Evolutionary conservation across 2,797 vertebrate species (phyloP).

Genomic region (Xiphorhynchus erythropygius): DNA sequence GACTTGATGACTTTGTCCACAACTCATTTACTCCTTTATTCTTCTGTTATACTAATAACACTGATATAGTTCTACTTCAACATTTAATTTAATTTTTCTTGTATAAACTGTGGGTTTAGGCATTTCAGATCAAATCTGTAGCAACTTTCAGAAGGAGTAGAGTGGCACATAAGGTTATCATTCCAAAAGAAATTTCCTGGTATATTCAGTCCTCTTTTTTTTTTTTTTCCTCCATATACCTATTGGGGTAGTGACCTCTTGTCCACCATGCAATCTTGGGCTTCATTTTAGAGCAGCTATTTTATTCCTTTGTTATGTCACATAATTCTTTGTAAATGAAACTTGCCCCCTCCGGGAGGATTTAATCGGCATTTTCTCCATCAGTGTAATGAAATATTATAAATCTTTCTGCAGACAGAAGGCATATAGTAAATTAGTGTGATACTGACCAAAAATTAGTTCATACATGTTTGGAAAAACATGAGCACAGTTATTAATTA

Average conservation of each 20-base stretch:
- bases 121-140: not conserved
- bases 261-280: not conserved
- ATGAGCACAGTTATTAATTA: constrained; percentile 35
- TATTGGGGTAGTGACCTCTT: not conserved
- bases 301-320: not conserved
- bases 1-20: not conserved
- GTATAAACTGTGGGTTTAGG: not conserved
- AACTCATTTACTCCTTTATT: not conserved
- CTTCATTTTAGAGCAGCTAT: not conserved
- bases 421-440: constrained; percentile 6
- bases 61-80: not conserved
- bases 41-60: not conserved
- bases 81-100: not conserved
- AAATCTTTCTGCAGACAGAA: constrained; percentile 15
- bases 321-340: not conserved
- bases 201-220: not conserved
- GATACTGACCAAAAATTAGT: constrained; percentile 42
- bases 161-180: not conserved
- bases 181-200: not conserved
- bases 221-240: not conserved
- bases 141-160: not conserved
- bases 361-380: constrained; percentile 5
- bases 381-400: constrained; percentile 6
- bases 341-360: not conserved
- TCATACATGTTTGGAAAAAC: not conserved